phyloP scores from a whole-genome alignment of 1,140 invertebrate genomes.

The Heliconius himera region DNA sequence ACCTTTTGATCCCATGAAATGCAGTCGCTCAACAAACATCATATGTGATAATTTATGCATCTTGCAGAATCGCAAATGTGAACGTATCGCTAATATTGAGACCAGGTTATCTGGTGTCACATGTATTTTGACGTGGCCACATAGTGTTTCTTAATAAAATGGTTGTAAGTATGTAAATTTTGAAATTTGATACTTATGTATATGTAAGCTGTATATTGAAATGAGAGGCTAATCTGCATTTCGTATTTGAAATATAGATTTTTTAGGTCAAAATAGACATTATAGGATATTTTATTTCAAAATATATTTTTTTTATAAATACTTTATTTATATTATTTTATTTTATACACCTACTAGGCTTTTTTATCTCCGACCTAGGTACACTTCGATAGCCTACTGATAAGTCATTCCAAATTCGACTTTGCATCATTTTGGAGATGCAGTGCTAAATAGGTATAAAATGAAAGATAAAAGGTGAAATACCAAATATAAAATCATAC shows the following conservation, averaged over 20 bases:
- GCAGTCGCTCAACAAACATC: conserved; percentile 32
- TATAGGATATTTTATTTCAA: neutral
- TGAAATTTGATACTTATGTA: neutral
- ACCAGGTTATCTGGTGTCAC: conserved; percentile 43
- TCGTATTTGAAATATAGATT: neutral
- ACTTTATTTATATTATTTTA: no score
- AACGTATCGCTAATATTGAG: conserved; percentile 32
- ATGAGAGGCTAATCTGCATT: neutral
- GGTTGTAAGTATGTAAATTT: neutral
- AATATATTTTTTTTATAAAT: no score
- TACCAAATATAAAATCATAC: no score
- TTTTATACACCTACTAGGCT: no score
- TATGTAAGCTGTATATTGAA: neutral
- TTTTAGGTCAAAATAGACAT: neutral
- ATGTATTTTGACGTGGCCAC: conserved; percentile 9
- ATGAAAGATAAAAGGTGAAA: no score
- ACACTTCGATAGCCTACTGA: no score
- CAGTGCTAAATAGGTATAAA: no score
- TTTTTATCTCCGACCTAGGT: no score
- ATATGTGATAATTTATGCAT: conserved; percentile 44
- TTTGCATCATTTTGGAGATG: no score
- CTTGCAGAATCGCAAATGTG: conserved; percentile 36
- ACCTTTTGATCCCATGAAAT: conserved; percentile 36
- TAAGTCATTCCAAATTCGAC: no score
- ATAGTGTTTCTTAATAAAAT: neutral